Conservation (phyloP, 2,888 invertebrate species). For the Himalopsyche tibetana region DNA sequence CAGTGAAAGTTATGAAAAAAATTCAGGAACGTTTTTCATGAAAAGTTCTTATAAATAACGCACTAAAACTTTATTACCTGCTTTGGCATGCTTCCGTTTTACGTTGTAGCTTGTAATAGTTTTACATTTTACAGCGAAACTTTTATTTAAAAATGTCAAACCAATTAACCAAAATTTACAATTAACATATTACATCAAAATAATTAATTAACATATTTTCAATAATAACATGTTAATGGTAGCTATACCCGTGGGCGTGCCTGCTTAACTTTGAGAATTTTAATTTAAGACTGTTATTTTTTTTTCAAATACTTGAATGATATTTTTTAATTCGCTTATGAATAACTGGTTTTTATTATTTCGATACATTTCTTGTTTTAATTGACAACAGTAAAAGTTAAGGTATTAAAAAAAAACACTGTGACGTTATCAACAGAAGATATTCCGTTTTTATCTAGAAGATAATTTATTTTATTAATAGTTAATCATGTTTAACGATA, state of each 20-base stretch:
- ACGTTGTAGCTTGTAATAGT: too few relatives aligned
- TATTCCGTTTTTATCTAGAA: not conserved
- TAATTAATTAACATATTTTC: not conserved
- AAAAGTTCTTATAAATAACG: too few relatives aligned
- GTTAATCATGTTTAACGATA: too few relatives aligned
- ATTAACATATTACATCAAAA: not conserved
- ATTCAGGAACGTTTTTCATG: too few relatives aligned
- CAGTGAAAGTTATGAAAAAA: too few relatives aligned
- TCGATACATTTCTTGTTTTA: not conserved
- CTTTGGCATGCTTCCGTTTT: too few relatives aligned
- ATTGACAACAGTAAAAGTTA: not conserved
- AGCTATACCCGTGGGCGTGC: not conserved
- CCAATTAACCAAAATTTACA: not conserved
- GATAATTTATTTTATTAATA: too few relatives aligned
- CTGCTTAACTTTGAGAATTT: not conserved
- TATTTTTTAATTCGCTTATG: not conserved
- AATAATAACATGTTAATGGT: not conserved
- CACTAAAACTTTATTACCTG: too few relatives aligned
- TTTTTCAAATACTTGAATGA: not conserved
- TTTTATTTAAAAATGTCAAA: not conserved
- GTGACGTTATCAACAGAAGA: not conserved
- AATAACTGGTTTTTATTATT: conserved; percentile 1
- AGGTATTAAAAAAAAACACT: not conserved
- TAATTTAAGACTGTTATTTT: not conserved
- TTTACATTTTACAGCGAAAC: not conserved